These are phyloP conservation scores for Lepidocolaptes lacrymiger DNA, from an alignment of 2,797 vertebrate genomes.

Conservation along the genomic window DNA sequence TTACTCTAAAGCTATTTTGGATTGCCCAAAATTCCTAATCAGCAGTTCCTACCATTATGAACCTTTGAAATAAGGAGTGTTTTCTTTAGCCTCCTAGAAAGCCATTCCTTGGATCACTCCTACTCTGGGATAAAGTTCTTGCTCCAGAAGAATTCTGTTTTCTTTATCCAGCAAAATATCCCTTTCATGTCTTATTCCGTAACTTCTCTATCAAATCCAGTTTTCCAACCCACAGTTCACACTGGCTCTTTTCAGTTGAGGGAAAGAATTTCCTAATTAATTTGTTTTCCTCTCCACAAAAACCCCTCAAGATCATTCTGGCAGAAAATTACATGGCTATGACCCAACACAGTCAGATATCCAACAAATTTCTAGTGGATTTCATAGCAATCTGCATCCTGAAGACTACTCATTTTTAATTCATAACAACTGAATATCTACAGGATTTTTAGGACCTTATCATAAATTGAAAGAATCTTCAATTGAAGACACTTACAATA, in stretches of 20 bases:
- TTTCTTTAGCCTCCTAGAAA: neutral
- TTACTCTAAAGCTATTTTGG: constrained; percentile 14
- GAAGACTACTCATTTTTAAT: neutral
- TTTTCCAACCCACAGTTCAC: neutral
- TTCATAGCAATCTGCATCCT: neutral
- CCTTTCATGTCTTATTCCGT: neutral
- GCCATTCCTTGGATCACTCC: neutral
- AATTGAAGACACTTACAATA: neutral
- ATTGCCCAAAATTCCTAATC: neutral
- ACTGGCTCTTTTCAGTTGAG: neutral
- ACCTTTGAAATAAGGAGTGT: neutral
- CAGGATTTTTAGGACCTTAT: neutral
- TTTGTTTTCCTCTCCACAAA: neutral
- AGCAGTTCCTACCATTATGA: neutral
- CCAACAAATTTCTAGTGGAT: neutral
- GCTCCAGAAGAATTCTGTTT: neutral
- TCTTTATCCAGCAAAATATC: neutral
- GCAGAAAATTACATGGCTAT: neutral
- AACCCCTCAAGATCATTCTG: neutral
- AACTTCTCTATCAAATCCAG: neutral
- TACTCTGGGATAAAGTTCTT: neutral
- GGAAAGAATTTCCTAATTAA: neutral
- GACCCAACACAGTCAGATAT: neutral
- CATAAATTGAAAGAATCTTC: neutral
- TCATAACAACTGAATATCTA: neutral